Evolutionary conservation across 2,113 vertebrate species (phyloP).

Genomic region (Xenotilapia flavipinnis): DNA sequence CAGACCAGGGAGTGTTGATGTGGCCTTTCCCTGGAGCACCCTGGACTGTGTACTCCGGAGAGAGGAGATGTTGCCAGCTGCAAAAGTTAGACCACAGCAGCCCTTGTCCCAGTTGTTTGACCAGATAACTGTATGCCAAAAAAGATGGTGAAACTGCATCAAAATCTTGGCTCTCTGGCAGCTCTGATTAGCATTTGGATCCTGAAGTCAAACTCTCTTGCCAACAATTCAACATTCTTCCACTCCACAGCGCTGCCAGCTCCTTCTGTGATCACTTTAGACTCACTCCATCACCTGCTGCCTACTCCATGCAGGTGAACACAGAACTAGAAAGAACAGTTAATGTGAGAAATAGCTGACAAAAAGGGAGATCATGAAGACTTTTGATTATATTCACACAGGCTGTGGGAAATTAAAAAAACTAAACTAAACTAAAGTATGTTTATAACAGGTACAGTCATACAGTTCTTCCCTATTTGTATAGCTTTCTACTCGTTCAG

Average conservation of each 20-base stretch:
- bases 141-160: background rate
- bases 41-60: background rate
- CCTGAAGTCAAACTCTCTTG: background rate
- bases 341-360: background rate
- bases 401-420: background rate
- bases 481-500: background rate
- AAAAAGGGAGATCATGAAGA: background rate
- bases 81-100: background rate
- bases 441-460: background rate
- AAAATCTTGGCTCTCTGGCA: slow-evolving; percentile 5
- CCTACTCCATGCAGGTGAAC: slow-evolving; percentile 5
- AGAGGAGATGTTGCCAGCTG: slow-evolving; percentile 33
- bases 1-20: slow-evolving; percentile 31
- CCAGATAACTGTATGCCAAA: slow-evolving; percentile 18
- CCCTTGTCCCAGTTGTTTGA: slow-evolving; percentile 30
- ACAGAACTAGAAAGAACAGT: background rate
- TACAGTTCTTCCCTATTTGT: background rate
- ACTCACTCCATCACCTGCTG: slow-evolving; percentile 19
- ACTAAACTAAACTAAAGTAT: background rate
- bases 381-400: background rate
- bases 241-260: background rate
- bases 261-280: background rate
- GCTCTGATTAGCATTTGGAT: slow-evolving; percentile 16
- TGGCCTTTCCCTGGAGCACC: slow-evolving; percentile 39
- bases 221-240: slow-evolving; percentile 27